A percentile compares a stretch with the other conserved stretches of the same genome.
phyloP scores from a whole-genome alignment of 2,888 invertebrate species.

The Lobophora halterata region DNA sequence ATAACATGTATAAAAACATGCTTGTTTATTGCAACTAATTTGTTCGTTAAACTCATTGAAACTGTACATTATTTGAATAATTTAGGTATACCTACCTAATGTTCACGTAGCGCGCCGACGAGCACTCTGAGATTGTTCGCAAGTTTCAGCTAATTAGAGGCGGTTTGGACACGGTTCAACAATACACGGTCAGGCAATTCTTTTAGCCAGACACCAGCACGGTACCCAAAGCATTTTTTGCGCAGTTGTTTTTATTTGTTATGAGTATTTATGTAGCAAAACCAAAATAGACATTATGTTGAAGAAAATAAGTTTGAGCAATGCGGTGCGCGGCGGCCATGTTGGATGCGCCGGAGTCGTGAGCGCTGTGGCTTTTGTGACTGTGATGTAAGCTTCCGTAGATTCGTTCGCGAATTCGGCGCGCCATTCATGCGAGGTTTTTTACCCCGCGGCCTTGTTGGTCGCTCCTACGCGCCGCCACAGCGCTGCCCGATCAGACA shows the following conservation, averaged over 20 bases:
- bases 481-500: slow-evolving; percentile 33
- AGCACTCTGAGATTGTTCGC: slow-evolving; percentile 19
- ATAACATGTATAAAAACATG: slow-evolving; percentile 8
- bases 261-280: no score
- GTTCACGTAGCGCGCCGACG: slow-evolving; percentile 18
- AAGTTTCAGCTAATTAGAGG: slow-evolving; percentile 23
- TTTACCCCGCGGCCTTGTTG: slow-evolving; percentile 66
- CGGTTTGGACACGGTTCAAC: slow-evolving; percentile 27
- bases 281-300: no score
- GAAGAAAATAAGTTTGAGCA: no score
- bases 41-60: slow-evolving; percentile 9
- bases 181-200: no score
- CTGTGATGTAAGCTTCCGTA: slow-evolving; percentile 65
- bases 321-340: no score
- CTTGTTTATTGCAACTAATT: slow-evolving; percentile 12
- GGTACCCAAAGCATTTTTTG: no score
- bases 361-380: no score
- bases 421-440: slow-evolving; percentile 72
- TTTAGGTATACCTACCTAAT: slow-evolving; percentile 20
- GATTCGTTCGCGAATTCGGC: slow-evolving; percentile 54
- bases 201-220: no score
- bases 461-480: slow-evolving; percentile 57
- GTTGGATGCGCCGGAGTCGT: slow-evolving; percentile 41
- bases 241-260: no score
- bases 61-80: slow-evolving; percentile 20